Conservation (phyloP, 1,140 invertebrate genomes). For the Hylaeus volcanicus region DNA sequence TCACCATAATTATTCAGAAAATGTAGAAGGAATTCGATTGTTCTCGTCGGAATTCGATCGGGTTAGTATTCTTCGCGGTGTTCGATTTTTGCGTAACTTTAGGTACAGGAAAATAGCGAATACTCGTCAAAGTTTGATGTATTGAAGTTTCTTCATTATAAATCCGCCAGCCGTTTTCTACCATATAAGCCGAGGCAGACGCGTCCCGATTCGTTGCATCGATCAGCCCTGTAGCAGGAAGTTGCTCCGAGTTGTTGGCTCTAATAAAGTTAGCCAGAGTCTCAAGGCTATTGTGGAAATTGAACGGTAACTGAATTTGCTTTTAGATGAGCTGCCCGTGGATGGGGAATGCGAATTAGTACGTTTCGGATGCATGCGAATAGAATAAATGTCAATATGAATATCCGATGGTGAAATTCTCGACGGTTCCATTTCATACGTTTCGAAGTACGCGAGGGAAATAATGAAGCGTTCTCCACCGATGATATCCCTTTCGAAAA, state of each 20-base stretch:
- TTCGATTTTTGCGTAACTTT: not conserved
- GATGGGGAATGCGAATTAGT: conserved; percentile 15
- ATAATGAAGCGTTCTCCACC: not conserved
- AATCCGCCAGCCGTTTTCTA: not conserved
- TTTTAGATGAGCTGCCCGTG: conserved; percentile 24
- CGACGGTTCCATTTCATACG: not conserved
- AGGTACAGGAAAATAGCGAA: not conserved
- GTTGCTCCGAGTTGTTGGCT: conserved; percentile 35
- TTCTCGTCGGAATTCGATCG: too few relatives aligned
- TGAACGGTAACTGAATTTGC: conserved; percentile 53
- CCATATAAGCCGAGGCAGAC: too few relatives aligned
- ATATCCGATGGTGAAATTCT: not conserved
- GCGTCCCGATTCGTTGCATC: conserved; percentile 15
- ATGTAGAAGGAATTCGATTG: too few relatives aligned
- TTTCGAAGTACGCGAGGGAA: not conserved
- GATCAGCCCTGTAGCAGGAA: conserved; percentile 11
- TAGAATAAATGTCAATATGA: not conserved
- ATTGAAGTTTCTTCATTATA: conserved; percentile 24
- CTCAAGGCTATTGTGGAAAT: conserved; percentile 49
- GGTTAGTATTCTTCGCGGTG: too few relatives aligned
- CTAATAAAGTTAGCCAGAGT: conserved; percentile 46
- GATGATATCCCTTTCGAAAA: not conserved
- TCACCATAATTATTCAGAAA: too few relatives aligned
- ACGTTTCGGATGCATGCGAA: not conserved
- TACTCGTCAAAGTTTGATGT: not conserved